Evolutionary conservation across 1,140 invertebrate species (phyloP), one percentile per base, ranked within the genome.

Genomic region (Zaprionus capensis): DNA sequence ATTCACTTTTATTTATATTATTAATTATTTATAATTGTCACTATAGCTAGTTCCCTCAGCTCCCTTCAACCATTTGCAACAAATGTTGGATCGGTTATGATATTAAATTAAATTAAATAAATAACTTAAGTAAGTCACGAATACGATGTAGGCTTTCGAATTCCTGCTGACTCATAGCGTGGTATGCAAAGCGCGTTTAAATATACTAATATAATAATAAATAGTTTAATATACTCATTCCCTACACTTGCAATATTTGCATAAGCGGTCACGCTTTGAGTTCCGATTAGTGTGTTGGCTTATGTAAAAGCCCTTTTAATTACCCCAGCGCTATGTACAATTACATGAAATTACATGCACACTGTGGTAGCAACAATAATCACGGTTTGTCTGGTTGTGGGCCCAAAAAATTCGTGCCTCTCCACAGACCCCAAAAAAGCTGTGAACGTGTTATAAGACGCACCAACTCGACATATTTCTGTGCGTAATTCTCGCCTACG

Each of bases 391-490:
- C 36, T 34, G 34, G 59, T 36, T 71, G 61, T 34, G 59, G 22
- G 36, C 34, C 63, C 49, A 15, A 58, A 67, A 49, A 49, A 73
- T 70, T 83, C 81, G 81, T 82, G 81, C 67, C 71, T 24, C 69
- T 74, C 36, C 7, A 34, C 7, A n/a, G 38, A 12, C 24, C 38
- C 38, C 24, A 34, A 67, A 71, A 71, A 62, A 61, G 9, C 59
- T 55, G 28, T 56, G 78, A 85, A 84, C 81, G 81, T 84, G 82
- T 84, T 78, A 64, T 55, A 77, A 67, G 73, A 66, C 61, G 77
- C 64, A 61, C 31, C 28, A 57, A 36, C 36, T 46, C 41, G n/a
- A 51, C 71, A 64, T 76, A 79, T 65, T 76, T 76, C 53, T 41
- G 61, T 72, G 74, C 73, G 73, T 79, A 79, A 76, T 58, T 75